Conservation (phyloP, 1,140 invertebrate genomes). For the Teleopsis dalmanni region DNA sequence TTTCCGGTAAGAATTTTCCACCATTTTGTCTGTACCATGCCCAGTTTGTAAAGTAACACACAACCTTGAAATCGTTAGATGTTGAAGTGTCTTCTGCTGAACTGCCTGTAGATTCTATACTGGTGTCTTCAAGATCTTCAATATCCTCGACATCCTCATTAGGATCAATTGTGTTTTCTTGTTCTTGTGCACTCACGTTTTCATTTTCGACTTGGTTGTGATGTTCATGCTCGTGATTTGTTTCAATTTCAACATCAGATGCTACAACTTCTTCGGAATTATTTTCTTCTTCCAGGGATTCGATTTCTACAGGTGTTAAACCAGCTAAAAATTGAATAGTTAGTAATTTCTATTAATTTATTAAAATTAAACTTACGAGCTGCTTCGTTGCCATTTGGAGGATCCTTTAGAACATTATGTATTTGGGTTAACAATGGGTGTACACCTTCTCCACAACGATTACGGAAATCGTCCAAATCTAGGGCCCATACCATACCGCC, state of each 20-base stretch:
- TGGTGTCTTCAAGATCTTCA: slow-evolving; percentile 11
- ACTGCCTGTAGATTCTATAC: neutral
- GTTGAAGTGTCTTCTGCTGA: neutral
- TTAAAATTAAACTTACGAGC: slow-evolving; percentile 20
- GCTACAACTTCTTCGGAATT: slow-evolving; percentile 5
- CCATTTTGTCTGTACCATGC: slow-evolving; percentile 76
- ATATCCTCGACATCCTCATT: slow-evolving; percentile 22
- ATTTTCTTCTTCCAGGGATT: slow-evolving; percentile 14
- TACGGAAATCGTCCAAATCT: slow-evolving; percentile 78
- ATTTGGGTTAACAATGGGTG: slow-evolving; percentile 69
- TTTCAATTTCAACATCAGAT: slow-evolving; percentile 1
- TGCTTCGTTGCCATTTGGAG: slow-evolving; percentile 25
- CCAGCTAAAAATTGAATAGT: slow-evolving; percentile 20
- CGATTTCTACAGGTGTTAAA: slow-evolving; percentile 15
- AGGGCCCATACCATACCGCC: slow-evolving; percentile 89
- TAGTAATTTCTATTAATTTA: neutral
- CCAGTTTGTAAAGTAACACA: slow-evolving; percentile 93
- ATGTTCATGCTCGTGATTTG: slow-evolving; percentile 8
- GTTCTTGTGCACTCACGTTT: slow-evolving; percentile 1
- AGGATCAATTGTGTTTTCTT: slow-evolving; percentile 23
- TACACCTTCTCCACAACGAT: slow-evolving; percentile 63
- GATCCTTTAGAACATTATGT: slow-evolving; percentile 52
- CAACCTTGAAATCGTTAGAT: slow-evolving; percentile 56
- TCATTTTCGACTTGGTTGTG: slow-evolving; percentile 1
- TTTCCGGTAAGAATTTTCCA: slow-evolving; percentile 74